Base-by-base conservation (phyloP, 2,797 vertebrate species). In the Channa striata region DNA sequence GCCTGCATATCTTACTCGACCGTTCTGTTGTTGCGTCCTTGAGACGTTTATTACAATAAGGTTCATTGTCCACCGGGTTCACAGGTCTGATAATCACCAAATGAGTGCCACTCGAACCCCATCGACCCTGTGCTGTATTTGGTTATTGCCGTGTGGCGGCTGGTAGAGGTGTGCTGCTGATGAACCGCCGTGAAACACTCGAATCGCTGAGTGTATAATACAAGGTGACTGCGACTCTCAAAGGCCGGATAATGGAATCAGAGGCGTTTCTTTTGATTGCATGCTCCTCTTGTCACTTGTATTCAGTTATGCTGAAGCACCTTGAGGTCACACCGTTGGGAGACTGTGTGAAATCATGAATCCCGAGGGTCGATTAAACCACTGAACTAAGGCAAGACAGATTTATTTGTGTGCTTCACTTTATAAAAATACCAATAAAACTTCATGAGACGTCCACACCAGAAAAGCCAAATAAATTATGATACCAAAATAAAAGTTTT, bases 81-180 rank as follows among this genome's bases (percentile, higher is more conserved):
- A 73, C 17, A 68, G 68, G 68, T 64, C 54, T 69, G 54, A 81
- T 68, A 73, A 68, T 33, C 57, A 63, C 46, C 33, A 51, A 62
- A 71, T 53, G 46, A 78, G 68, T 50, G 54, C 42, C 74, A 74
- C 71, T 42, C 78, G 77, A 87, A 80, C 83, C 76, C 76, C 39
- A 82, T 87, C 84, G 85, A 89, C 82, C 70, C 39, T 33, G 52
- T 19, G 30, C 54, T 61, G 30, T 47, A 8, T n/a, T 65, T 19
- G 57, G 64, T 69, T 59, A 39, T 58, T 49, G 8, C 25, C 61
- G 49, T 50, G 54, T 48, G 17, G 56, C 64, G 36, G 68, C 12
- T 23, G 21, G 37, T 43, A 23, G 23, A 40, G 19, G n/a, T 56
- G 8, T 33, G 59, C 33, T 33, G 44, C 66, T 75, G 47, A 62